Evolutionary conservation across 2,888 invertebrate species (phyloP).

Genomic region (Pammene fasciana): DNA sequence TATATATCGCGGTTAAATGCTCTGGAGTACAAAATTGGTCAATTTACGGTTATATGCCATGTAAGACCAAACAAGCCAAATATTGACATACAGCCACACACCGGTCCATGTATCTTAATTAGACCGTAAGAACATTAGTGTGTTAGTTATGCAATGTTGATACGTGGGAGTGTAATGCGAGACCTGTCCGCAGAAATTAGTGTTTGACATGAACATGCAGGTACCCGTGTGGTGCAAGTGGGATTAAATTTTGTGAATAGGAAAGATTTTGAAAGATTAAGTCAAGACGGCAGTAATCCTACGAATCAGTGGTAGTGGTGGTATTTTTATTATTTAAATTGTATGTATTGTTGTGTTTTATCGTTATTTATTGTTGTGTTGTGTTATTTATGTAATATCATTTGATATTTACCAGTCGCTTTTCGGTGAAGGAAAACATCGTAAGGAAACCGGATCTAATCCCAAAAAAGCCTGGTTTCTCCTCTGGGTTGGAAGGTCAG

Average conservation of each 20-base stretch:
- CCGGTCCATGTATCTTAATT: constrained; percentile 38
- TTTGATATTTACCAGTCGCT: too few relatives aligned
- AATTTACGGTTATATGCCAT: constrained; percentile 7
- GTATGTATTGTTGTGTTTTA: too few relatives aligned
- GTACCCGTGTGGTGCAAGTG: constrained; percentile 31
- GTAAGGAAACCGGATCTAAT: too few relatives aligned
- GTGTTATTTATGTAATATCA: too few relatives aligned
- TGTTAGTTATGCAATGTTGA: constrained; percentile 43
- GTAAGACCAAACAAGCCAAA: constrained; percentile 8
- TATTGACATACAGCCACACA: constrained; percentile 26
- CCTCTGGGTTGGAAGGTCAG: too few relatives aligned
- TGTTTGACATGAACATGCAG: constrained; percentile 42
- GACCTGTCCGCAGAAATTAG: constrained; percentile 43
- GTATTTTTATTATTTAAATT: too few relatives aligned
- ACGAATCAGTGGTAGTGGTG: too few relatives aligned
- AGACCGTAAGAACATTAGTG: constrained; percentile 41
- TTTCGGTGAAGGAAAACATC: too few relatives aligned
- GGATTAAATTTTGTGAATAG: neutral
- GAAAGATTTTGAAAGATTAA: neutral
- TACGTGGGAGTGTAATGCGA: constrained; percentile 41
- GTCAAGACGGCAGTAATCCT: too few relatives aligned
- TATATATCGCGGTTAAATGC: too few relatives aligned
- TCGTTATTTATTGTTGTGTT: too few relatives aligned
- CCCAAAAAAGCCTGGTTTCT: too few relatives aligned
- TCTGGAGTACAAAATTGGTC: neutral